Evolutionary conservation across 2,888 invertebrate genomes (phyloP).

Genomic region (Rhaphigaster nebulosa): DNA sequence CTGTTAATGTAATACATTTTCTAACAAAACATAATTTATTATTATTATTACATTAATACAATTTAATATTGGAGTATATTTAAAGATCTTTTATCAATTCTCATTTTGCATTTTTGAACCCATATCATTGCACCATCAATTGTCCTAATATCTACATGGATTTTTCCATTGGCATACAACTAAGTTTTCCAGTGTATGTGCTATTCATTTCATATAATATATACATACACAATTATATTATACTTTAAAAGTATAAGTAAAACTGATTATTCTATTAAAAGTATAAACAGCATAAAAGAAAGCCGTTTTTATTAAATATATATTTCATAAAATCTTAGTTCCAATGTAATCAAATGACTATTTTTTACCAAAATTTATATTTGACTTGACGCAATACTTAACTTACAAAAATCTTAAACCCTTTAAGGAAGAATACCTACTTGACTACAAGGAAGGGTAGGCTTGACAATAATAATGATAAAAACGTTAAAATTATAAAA

Average conservation of each 20-base stretch:
- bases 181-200: not conserved
- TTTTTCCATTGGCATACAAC: not conserved
- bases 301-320: not conserved
- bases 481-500: not conserved
- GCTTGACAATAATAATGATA: not conserved
- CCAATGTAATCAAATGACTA: not conserved
- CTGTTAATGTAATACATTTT: not conserved
- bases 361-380: not conserved
- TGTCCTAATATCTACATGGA: not conserved
- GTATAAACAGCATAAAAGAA: not conserved
- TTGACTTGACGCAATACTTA: not conserved
- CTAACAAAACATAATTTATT: not conserved
- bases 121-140: not conserved
- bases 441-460: not conserved
- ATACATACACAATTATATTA: not conserved
- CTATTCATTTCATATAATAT: not conserved
- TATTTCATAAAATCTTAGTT: not conserved
- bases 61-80: not conserved
- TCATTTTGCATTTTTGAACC: not conserved
- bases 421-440: too few relatives aligned
- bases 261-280: not conserved
- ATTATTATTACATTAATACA: not conserved
- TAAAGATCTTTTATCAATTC: not conserved
- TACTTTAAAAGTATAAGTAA: not conserved
- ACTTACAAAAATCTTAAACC: not conserved